Evolutionary conservation across 2,888 invertebrate genomes (phyloP).

Genomic region (Byasa hedistus): DNA sequence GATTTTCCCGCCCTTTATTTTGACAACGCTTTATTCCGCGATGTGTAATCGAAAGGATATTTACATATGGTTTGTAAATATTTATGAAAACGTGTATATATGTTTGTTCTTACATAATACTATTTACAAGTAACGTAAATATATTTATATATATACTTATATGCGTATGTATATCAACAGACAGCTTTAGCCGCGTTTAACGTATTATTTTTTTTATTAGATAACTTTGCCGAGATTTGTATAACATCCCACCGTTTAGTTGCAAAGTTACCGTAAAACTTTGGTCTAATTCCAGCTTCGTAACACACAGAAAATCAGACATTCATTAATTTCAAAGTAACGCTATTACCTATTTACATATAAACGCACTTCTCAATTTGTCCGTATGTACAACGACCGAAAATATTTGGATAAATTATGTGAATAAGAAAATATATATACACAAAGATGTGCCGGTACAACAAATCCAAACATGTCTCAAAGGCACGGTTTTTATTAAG

Average conservation of each 20-base stretch:
- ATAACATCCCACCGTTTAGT: conserved; percentile 46
- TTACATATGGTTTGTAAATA: conserved; percentile 36
- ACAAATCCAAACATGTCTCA: conserved; percentile 61
- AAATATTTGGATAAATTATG: conserved; percentile 46
- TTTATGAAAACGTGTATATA: conserved; percentile 40
- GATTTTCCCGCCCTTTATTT: too few species aligned
- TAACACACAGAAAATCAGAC: conserved; percentile 55
- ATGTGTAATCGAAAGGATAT: too few species aligned
- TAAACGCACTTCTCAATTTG: conserved; percentile 38
- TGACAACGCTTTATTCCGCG: too few species aligned
- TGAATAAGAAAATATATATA: conserved; percentile 66
- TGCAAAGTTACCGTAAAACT: conserved; percentile 79
- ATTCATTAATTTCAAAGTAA: conserved; percentile 30
- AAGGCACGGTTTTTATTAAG: conserved; percentile 39
- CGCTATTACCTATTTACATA: conserved; percentile 37
- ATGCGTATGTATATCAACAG: conserved; percentile 50
- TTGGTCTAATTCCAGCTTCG: conserved; percentile 85
- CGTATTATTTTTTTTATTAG: conserved; percentile 50
- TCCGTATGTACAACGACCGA: conserved; percentile 35
- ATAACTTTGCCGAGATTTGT: conserved; percentile 66
- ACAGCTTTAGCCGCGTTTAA: conserved; percentile 66
- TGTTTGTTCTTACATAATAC: conserved; percentile 42
- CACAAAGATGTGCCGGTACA: conserved; percentile 77
- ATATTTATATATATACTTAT: conserved; percentile 42
- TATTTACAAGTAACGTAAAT: too few species aligned